phyloP scores from a whole-genome alignment of 2,888 invertebrate genomes.

The Lasius platythorax region DNA sequence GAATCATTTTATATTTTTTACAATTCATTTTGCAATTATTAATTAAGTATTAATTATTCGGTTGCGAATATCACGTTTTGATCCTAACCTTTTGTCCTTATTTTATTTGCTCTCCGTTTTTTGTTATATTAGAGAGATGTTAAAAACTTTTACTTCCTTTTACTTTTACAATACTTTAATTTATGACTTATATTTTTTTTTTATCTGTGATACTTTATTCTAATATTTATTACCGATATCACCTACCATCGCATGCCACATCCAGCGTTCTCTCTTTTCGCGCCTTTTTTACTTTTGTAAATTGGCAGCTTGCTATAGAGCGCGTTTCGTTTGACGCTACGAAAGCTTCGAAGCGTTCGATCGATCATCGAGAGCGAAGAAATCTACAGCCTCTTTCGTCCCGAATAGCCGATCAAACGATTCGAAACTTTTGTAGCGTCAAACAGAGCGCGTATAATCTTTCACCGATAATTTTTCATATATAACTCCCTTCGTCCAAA shows the following conservation, averaged over 20 bases:
- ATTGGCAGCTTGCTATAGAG: background rate
- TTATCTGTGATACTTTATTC: background rate
- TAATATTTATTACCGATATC: background rate
- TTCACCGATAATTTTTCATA: background rate
- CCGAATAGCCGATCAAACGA: background rate
- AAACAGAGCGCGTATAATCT: background rate
- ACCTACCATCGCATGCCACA: background rate
- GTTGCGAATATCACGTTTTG: background rate
- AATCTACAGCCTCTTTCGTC: background rate
- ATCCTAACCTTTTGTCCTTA: constrained; percentile 22
- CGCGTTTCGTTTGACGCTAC: background rate
- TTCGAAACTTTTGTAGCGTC: background rate
- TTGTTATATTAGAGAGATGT: background rate
- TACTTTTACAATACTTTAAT: background rate
- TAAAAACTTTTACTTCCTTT: background rate
- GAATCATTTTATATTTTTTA: background rate
- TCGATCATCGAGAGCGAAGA: background rate
- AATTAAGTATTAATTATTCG: background rate
- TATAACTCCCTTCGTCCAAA: too few species aligned
- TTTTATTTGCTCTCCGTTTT: background rate
- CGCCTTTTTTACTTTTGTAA: background rate
- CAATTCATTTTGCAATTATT: background rate
- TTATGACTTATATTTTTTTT: background rate
- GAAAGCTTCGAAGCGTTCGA: background rate
- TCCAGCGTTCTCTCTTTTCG: background rate